These are phyloP conservation scores for Heteromormyrus szaboi DNA, from an alignment of 2,797 vertebrate species.

Conservation along the genomic window DNA sequence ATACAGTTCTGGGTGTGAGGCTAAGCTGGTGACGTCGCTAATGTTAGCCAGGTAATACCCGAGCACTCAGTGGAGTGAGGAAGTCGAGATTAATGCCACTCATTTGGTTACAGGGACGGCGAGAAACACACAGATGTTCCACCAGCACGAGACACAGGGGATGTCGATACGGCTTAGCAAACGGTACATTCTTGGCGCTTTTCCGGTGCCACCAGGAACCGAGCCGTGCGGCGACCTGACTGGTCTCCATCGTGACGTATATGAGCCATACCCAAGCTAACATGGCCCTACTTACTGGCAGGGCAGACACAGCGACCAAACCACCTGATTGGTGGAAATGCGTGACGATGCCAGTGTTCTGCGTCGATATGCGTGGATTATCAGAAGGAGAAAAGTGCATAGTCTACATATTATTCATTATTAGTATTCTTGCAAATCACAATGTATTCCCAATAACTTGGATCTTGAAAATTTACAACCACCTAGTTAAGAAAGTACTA, in stretches of 20 bases:
- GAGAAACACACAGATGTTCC: background rate
- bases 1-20: background rate
- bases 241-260: background rate
- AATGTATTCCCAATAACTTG: background rate
- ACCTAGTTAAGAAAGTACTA: background rate
- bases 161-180: background rate
- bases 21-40: background rate
- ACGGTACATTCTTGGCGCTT: background rate
- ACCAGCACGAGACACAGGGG: background rate
- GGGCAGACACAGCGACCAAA: background rate
- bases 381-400: background rate
- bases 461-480: background rate
- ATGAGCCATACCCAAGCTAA: background rate
- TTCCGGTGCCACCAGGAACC: background rate
- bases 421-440: background rate
- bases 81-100: background rate
- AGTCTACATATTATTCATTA: background rate
- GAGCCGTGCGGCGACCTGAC: background rate
- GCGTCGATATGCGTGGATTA: background rate
- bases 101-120: background rate
- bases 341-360: background rate
- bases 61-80: background rate
- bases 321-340: background rate
- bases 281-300: background rate
- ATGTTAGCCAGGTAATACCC: background rate